Conservation (phyloP, 2,888 invertebrate genomes). For the Pammene fasciana region DNA sequence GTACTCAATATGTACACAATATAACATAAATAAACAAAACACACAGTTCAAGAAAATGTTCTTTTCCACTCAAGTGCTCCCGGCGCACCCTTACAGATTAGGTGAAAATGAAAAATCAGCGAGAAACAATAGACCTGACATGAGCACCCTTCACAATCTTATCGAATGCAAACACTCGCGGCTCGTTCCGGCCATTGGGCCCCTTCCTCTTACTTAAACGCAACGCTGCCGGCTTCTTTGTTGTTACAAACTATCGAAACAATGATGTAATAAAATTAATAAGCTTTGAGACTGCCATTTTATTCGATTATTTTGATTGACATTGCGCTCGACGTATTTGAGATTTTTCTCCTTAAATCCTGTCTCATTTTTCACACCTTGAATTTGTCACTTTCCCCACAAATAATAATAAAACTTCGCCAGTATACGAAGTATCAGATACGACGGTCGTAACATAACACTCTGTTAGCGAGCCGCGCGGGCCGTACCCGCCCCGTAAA, state of each 20-base stretch:
- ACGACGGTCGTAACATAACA: conserved; percentile 60
- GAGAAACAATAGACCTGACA: conserved; percentile 42
- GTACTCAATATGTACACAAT: neutral
- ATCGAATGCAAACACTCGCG: conserved; percentile 80
- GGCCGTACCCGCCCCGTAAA: conserved; percentile 71
- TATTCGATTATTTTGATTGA: neutral
- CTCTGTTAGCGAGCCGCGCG: conserved; percentile 58
- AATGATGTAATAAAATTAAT: neutral
- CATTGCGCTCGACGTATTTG: neutral
- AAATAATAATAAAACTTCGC: conserved; percentile 41
- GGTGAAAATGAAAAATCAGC: conserved; percentile 42
- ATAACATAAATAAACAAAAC: neutral
- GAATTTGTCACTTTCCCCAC: conserved; percentile 41
- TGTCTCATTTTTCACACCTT: conserved; percentile 36
- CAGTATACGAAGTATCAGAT: conserved; percentile 39
- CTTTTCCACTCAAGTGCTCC: conserved; percentile 30
- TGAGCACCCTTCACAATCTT: conserved; percentile 54
- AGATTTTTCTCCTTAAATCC: conserved; percentile 23
- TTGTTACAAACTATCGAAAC: conserved; percentile 16
- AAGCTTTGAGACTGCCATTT: neutral
- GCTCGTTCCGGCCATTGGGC: conserved; percentile 76
- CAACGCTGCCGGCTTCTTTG: conserved; percentile 5
- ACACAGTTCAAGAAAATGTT: conserved; percentile 21
- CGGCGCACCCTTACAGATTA: conserved; percentile 35
- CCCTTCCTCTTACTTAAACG: conserved; percentile 67